Conservation (phyloP, 2,888 invertebrate species). For the Silvanus unidentatus region DNA sequence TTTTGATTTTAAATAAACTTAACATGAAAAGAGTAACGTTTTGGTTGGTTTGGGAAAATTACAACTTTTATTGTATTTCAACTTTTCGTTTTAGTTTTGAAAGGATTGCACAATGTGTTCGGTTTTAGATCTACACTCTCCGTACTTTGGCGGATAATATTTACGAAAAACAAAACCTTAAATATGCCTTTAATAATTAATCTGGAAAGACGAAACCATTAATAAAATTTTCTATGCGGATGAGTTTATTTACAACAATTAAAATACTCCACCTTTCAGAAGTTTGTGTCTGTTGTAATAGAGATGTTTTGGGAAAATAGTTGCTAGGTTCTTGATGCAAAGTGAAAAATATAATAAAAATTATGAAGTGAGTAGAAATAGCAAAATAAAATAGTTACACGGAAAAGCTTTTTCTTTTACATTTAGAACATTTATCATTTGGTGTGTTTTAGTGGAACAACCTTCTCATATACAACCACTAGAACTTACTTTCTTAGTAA, state of each 20-base stretch:
- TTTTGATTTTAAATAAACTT: constrained; percentile 2
- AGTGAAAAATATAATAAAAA: constrained; percentile 23
- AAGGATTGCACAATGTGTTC: neutral
- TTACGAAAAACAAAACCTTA: too few species aligned
- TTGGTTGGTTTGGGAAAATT: neutral
- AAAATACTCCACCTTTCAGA: too few species aligned
- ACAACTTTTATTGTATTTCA: neutral
- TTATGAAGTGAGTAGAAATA: constrained; percentile 28
- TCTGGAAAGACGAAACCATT: too few species aligned
- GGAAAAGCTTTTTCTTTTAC: constrained; percentile 27
- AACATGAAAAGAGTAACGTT: neutral
- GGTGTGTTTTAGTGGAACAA: constrained; percentile 13
- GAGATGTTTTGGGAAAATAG: too few species aligned
- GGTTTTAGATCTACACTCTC: too few species aligned
- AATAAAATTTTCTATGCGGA: too few species aligned
- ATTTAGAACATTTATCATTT: constrained; percentile 27
- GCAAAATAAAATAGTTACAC: constrained; percentile 23
- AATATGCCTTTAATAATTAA: too few species aligned
- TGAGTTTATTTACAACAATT: too few species aligned
- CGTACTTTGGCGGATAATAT: too few species aligned
- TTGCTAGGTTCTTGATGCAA: neutral
- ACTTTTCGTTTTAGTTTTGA: neutral
- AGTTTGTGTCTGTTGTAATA: too few species aligned
- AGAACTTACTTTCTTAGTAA: too few species aligned
- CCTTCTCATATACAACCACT: too few species aligned